phyloP scores from a whole-genome alignment of 2,113 vertebrate species.

The Ceuthmochares aereus region DNA sequence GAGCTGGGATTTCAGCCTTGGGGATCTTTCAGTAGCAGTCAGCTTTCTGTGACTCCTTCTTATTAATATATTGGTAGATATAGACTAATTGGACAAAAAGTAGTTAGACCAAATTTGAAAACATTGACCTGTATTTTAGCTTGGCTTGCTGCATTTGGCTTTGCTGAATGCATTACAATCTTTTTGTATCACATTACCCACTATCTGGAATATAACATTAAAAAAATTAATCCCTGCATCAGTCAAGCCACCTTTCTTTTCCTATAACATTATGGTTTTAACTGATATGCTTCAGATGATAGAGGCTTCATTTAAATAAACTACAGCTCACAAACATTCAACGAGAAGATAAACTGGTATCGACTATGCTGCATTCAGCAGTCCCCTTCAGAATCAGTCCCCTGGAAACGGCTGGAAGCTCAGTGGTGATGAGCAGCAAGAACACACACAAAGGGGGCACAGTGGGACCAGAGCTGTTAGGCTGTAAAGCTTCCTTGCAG shows the following conservation, averaged over 20 bases:
- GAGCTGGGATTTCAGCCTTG: not conserved
- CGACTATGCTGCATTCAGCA: rapidly evolving
- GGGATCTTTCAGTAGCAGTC: not conserved
- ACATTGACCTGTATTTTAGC: not conserved
- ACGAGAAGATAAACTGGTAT: not conserved
- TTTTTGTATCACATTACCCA: not conserved
- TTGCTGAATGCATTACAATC: not conserved
- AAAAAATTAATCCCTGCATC: not conserved
- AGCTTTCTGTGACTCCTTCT: not conserved
- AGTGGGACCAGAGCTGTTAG: rapidly evolving
- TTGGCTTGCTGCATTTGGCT: not conserved
- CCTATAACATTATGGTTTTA: not conserved
- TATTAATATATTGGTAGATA: not conserved
- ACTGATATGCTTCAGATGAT: not conserved
- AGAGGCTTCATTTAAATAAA: not conserved
- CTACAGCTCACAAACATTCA: not conserved
- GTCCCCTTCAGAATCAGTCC: not conserved
- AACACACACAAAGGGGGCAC: rapidly evolving
- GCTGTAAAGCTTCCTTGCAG: rapidly evolving
- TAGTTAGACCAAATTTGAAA: not conserved
- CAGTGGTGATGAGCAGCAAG: rapidly evolving
- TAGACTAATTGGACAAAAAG: conserved; percentile 26
- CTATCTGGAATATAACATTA: not conserved
- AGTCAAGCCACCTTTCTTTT: not conserved
- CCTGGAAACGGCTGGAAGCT: not conserved